phyloP scores from a whole-genome alignment of 2,113 vertebrate species.

The Syrmaticus mikado region DNA sequence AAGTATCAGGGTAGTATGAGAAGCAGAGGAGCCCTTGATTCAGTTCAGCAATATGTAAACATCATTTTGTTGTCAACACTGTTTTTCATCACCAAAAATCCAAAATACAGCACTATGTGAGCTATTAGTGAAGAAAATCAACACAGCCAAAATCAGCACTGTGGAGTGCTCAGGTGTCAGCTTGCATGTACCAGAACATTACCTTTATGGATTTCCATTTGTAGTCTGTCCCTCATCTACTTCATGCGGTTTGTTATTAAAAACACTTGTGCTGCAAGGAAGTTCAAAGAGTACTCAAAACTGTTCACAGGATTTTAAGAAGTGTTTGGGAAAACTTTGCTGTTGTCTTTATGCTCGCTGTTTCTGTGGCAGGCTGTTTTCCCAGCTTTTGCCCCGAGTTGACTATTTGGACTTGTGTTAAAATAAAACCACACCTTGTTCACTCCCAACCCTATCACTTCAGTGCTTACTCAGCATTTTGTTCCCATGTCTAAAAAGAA shows the following conservation, averaged over 20 bases:
- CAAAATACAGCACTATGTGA: background rate
- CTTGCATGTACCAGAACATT: background rate
- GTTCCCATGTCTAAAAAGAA: background rate
- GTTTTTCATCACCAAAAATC: background rate
- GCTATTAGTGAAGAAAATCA: background rate
- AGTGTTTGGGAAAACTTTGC: background rate
- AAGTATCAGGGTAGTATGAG: background rate
- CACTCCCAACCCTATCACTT: fast-evolving
- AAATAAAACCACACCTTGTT: background rate
- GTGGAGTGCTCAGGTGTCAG: background rate
- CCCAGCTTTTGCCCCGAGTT: background rate
- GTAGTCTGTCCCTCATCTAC: background rate
- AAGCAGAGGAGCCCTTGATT: background rate
- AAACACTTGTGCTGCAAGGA: fast-evolving
- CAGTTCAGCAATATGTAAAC: background rate
- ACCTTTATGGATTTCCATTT: background rate
- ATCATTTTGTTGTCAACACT: no score
- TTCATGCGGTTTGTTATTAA: background rate
- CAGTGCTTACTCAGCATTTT: fast-evolving
- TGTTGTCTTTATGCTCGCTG: background rate
- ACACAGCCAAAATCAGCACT: background rate
- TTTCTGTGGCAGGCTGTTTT: background rate
- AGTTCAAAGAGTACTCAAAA: background rate
- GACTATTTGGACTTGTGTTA: no score
- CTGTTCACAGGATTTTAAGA: background rate